Base-by-base conservation (phyloP, 2,888 invertebrate species). In the Platerodrilus igneus region DNA sequence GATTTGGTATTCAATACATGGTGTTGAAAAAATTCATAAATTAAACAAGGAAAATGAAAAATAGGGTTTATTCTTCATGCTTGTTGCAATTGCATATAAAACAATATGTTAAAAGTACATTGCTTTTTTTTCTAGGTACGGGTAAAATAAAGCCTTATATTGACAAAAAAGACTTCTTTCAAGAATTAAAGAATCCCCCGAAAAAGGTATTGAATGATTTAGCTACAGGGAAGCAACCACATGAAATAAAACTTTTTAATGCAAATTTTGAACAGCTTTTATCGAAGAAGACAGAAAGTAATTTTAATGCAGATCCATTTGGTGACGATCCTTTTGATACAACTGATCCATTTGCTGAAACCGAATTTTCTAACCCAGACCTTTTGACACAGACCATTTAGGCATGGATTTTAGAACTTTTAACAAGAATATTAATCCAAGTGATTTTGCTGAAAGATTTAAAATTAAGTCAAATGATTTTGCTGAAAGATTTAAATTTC, bases 111-210 rank as follows among this genome's bases (percentile, higher is more conserved):
- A 19, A 19, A 6, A 6, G 19, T n/a, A n/a, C n/a, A n/a, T n/a
- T n/a, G n/a, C n/a, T n/a, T 28, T 8, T 26, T 32, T 20, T 44
- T 44, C 11, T 60, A 68, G 68, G 92, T 63, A 91, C 89, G 57
- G 90, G 91, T 63, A 81, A 86, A 69, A 87, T 84, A 71, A 87
- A 86, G 71, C 92, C 92, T 48, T 93, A 91, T 74, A 81, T 92
- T 63, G 92, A 93, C 77, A 90, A 90, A 74, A 92, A 92, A 77
- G 88, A 90, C 73, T 93, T 93, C 76, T 93, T 93, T 77, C 89
- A 91, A 75, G 90, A 92, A 70, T 77, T 92, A 63, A 92, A 92
- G 75, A 91, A 92, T 72, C 92, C 92, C 55, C 90, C 91, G 57
- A 90, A 91, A 74, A 90, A 89, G 73, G 86, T 87, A 48, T 78